Evolutionary conservation across 2,113 vertebrate species (phyloP).

Genomic region (Hucho hucho): DNA sequence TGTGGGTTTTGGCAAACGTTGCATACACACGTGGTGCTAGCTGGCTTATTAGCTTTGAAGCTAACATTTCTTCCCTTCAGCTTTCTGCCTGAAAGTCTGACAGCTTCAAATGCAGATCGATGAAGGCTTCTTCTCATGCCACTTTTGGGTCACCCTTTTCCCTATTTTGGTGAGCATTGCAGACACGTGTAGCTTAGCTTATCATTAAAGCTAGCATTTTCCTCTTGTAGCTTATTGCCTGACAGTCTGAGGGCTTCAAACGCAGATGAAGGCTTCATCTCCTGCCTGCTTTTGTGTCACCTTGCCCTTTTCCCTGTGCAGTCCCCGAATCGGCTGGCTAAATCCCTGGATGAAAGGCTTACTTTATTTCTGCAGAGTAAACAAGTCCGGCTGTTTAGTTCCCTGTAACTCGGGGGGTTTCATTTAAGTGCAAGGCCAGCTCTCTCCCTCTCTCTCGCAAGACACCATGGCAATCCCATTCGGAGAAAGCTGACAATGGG

Average conservation of each 20-base stretch:
- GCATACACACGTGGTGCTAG: not conserved
- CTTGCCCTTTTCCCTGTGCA: slow-evolving; percentile 38
- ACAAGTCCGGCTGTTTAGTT: slow-evolving; percentile 63
- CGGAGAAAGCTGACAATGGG: slow-evolving; percentile 1
- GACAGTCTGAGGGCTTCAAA: slow-evolving; percentile 35
- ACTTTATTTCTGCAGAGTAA: slow-evolving; percentile 67
- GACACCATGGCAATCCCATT: slow-evolving; percentile 28
- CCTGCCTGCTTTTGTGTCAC: slow-evolving; percentile 43
- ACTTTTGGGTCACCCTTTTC: slow-evolving; percentile 16
- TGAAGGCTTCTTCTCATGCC: slow-evolving; percentile 22
- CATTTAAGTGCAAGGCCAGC: slow-evolving; percentile 62
- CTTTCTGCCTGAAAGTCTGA: slow-evolving; percentile 10
- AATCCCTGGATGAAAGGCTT: slow-evolving; percentile 62
- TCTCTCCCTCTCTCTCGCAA: slow-evolving; percentile 34
- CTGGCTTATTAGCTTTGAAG: not conserved
- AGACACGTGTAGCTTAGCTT: slow-evolving; percentile 48
- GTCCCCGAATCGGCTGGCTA: slow-evolving; percentile 31
- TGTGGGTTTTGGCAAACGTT: slow-evolving; percentile 37
- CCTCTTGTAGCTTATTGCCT: slow-evolving; percentile 18
- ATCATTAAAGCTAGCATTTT: not conserved
- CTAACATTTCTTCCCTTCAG: not conserved
- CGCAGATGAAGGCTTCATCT: slow-evolving; percentile 35
- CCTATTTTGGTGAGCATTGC: slow-evolving; percentile 25
- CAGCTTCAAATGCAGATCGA: slow-evolving; percentile 38
- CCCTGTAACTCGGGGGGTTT: slow-evolving; percentile 52